Evolutionary conservation across 1,140 invertebrate genomes (phyloP).

Genomic region (honey bee (Apis mellifera)): Amel_HAv3.1 CM009934.2:7866001-7866500

Average conservation of each 20-base stretch:
- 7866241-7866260: background rate
- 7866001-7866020: background rate
- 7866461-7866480: background rate
- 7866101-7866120: conserved; percentile 85
- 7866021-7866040: background rate
- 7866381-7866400: conserved; percentile 1
- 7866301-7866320: background rate
- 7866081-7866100: conserved; percentile 96
- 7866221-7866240: background rate
- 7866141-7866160: conserved; percentile 97
- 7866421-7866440: background rate
- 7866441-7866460: background rate
- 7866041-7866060: conserved; percentile 92
- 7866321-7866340: background rate
- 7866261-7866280: background rate
- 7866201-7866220: background rate
- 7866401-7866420: background rate
- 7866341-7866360: conserved; percentile 9
- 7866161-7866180: conserved; percentile 91
- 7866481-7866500: background rate
- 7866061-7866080: conserved; percentile 87
- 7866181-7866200: conserved; percentile 88
- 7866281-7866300: background rate
- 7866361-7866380: background rate
- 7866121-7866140: conserved; percentile 89